These are phyloP conservation scores for Zingel zingel DNA, from an alignment of 2,113 vertebrate species.

Conservation along the genomic window DNA sequence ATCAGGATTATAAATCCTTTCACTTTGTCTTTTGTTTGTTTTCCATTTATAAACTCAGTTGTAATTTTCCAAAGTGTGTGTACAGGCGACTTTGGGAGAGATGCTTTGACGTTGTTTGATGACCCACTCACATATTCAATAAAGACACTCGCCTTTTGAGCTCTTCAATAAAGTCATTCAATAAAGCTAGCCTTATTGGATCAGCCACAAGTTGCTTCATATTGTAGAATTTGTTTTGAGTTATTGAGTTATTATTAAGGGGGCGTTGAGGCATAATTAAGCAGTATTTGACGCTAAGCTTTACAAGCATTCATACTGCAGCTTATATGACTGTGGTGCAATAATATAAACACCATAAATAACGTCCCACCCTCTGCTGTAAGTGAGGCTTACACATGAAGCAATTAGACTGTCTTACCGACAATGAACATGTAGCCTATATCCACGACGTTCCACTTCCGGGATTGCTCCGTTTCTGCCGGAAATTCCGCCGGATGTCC, in stretches of 20 bases:
- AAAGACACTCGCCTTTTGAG: neutral
- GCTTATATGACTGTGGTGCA: neutral
- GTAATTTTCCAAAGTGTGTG: neutral
- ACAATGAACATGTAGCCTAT: no score
- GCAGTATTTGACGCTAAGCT: neutral
- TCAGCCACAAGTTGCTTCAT: neutral
- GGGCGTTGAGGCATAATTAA: neutral
- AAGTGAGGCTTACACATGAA: no score
- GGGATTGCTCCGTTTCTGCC: no score
- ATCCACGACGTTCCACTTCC: no score
- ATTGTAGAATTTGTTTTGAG: neutral
- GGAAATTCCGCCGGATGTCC: no score
- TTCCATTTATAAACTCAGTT: neutral
- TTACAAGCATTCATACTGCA: neutral
- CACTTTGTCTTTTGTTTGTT: neutral
- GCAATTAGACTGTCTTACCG: no score
- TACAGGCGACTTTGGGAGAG: neutral
- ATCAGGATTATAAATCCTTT: slow-evolving; percentile 15
- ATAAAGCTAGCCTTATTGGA: neutral
- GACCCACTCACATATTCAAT: neutral
- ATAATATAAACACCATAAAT: no score
- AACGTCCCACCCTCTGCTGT: no score
- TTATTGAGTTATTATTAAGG: neutral
- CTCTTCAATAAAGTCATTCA: neutral
- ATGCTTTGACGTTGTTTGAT: neutral